Conservation (phyloP, 2,797 vertebrate species). For the Pelodytes ibericus region DNA sequence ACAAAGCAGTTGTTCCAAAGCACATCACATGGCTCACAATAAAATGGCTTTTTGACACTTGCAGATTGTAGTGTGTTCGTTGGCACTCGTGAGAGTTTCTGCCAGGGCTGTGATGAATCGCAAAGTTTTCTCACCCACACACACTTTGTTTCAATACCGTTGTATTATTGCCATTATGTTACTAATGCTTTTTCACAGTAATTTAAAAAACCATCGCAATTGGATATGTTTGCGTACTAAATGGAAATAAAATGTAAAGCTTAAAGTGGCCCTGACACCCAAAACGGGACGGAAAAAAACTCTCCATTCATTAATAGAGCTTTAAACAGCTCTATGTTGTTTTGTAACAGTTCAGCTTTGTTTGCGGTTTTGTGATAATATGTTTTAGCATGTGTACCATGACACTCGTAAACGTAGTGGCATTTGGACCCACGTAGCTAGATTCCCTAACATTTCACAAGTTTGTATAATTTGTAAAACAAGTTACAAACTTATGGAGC, state of each 20-base stretch:
- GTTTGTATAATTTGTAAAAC: too few species aligned
- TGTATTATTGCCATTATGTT: constrained; percentile 39
- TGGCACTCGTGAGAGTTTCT: constrained; percentile 42
- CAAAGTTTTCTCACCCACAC: constrained; percentile 50
- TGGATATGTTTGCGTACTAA: constrained; percentile 19
- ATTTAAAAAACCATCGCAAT: constrained; percentile 16
- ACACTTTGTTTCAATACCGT: constrained; percentile 47
- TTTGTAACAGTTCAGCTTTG: too few species aligned
- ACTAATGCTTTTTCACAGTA: constrained; percentile 34
- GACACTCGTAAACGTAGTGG: too few species aligned
- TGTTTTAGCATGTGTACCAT: too few species aligned
- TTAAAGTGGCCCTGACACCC: not conserved
- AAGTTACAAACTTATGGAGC: too few species aligned
- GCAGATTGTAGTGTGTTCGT: constrained; percentile 42
- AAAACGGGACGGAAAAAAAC: too few species aligned
- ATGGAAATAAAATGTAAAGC: not conserved
- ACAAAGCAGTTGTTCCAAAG: constrained; percentile 42
- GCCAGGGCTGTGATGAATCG: constrained; percentile 43
- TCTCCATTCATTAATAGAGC: too few species aligned
- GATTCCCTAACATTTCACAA: too few species aligned
- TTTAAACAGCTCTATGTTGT: too few species aligned
- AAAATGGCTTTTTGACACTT: constrained; percentile 45
- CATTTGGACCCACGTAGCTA: too few species aligned
- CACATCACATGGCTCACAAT: constrained; percentile 41
- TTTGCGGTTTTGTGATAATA: too few species aligned